Evolutionary conservation across 2,888 invertebrate species (phyloP).

Genomic region (Tipula lateralis): DNA sequence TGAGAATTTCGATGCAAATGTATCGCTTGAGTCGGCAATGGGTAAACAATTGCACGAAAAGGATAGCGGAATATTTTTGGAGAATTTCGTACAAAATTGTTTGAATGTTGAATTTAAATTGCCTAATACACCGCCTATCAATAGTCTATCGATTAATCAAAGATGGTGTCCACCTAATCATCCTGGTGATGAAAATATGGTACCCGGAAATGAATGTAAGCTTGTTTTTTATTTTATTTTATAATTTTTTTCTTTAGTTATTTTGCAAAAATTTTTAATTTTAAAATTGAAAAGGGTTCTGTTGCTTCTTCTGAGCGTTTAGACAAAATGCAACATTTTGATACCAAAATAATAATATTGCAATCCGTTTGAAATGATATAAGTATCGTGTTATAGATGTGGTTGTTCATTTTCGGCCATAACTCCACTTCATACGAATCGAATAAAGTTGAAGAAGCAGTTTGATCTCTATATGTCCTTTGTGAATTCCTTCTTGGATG

Average conservation of each 20-base stretch:
- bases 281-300: neutral
- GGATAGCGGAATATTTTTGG: conserved; percentile 24
- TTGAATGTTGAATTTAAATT: neutral
- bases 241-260: neutral
- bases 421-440: too few relatives aligned
- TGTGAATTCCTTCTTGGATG: too few relatives aligned
- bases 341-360: too few relatives aligned
- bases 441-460: too few relatives aligned
- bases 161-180: neutral
- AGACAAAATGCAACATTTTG: too few relatives aligned
- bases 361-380: too few relatives aligned
- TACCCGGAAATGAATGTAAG: conserved; percentile 13
- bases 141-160: neutral
- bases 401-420: too few relatives aligned
- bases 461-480: too few relatives aligned
- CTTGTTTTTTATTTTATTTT: neutral
- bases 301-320: too few relatives aligned
- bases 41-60: neutral
- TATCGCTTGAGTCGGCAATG: neutral
- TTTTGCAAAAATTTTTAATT: neutral
- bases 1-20: neutral
- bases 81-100: neutral
- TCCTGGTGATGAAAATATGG: neutral
- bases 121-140: neutral
- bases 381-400: too few relatives aligned